These are phyloP conservation scores for Megathymus violae DNA, from an alignment of 1,140 invertebrate species.

Conservation along the genomic window DNA sequence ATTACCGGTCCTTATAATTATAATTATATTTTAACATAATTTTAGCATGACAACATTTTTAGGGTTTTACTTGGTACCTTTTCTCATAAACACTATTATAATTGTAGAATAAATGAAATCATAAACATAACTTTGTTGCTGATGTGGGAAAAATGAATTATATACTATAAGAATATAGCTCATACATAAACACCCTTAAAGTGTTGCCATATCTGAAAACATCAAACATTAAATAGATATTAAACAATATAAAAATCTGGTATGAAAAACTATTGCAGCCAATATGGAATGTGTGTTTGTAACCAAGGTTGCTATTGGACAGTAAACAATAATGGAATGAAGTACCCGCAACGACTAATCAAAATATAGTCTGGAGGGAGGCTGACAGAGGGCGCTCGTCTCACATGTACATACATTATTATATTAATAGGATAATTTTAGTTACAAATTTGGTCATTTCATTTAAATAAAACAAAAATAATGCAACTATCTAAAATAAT, in stretches of 20 bases:
- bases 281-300: constrained; percentile 53
- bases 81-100: neutral
- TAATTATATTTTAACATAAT: constrained; percentile 10
- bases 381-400: constrained; percentile 41
- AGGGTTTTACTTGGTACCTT: neutral
- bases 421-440: too few relatives aligned
- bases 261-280: constrained; percentile 59
- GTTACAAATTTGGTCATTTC: too few relatives aligned
- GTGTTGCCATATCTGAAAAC: constrained; percentile 36
- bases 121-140: too few relatives aligned
- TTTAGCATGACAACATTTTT: constrained; percentile 13
- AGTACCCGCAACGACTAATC: constrained; percentile 38
- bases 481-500: too few relatives aligned
- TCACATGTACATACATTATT: constrained; percentile 1
- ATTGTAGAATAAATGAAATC: too few relatives aligned
- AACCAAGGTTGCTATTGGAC: constrained; percentile 46
- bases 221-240: constrained; percentile 40
- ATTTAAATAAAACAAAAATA: too few relatives aligned
- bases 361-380: constrained; percentile 21
- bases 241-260: constrained; percentile 46
- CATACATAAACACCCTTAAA: neutral
- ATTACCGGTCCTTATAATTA: constrained; percentile 28
- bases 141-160: too few relatives aligned
- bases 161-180: too few relatives aligned
- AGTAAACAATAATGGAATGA: constrained; percentile 55